Evolutionary conservation across 1,140 invertebrate species (phyloP), one percentile per base, ranked within the genome.

Genomic region (Zophobas morio): DNA sequence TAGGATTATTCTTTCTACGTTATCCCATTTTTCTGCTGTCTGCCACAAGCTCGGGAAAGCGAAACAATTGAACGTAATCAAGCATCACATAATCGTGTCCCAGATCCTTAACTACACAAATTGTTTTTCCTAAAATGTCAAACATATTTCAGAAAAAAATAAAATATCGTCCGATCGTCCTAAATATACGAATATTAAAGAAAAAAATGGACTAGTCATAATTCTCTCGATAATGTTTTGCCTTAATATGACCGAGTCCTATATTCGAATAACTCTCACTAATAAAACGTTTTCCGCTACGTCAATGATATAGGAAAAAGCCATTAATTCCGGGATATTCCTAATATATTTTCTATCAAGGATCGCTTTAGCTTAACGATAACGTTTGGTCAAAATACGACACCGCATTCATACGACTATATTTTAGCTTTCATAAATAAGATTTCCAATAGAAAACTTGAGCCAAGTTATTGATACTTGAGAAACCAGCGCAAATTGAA

Each of bases 201-300:
- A 66, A 66, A 66, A 20, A 66, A 66, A 66, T 33, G 60, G 60
- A 42, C 40, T 1, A 42, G 37, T 42, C 8, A 66, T 66, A 66
- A 66, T 40, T 42, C 39, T 66, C 60, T 66, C 60, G 37, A 66
- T 66, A 46, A 46, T 66, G 42, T 66, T 66, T 60, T 37, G 40
- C n/a, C 49, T 51, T 51, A 0, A 51, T 51, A 51, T 51, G 49
- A 20, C 6, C 49, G 39, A 42, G 8, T 40, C 39, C 37, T 46
- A 66, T 66, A 42, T 66, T 39, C 60, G 60, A 42, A 66, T 40
- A 20, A 33, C 60, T 36, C 60, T 66, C 42, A 51, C 49, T 66
- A 66, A 66, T 66, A 66, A 66, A 66, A 66, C 39, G 60, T 66
- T 47, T 63, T 66, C 60, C 60, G 60, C 60, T 66, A 66, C 60